Base-by-base conservation (phyloP, 2,113 vertebrate species). In the Myanophis thanlyinensis region DNA sequence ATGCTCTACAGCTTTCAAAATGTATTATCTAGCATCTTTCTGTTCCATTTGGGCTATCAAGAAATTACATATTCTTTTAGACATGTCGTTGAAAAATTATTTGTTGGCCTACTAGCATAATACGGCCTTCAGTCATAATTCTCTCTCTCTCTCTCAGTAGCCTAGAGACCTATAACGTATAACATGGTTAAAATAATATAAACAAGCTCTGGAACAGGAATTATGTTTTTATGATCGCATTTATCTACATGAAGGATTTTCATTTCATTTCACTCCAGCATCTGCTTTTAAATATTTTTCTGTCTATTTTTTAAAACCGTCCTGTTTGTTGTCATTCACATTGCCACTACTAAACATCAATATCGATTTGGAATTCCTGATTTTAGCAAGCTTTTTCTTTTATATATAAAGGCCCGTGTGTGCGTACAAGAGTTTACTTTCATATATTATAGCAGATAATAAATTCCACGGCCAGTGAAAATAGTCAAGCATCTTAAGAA, bases 71-170 rank as follows among this genome's bases (percentile, higher is more conserved):
- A 46, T 94, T 89, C 22, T 93, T 95, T 94, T 87, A 35, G 27
- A 12, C 18, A 67, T 85, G 92, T 92, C 95, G 95, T 93, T 90
- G 94, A 90, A 22, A 93, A 67, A 94, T 92, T 80, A 80, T 80
- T 44, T 80, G 73, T 80, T 80, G 73, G 35, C 18, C 73, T 80
- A 44, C 73, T 80, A 80, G 18, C 5, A 44, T 80, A 9, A 80
- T 80, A 44, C 8, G 35, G 35, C 73, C 73, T 80, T 80, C 35
- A 9, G 73, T 80, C 73, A 44, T 80, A 80, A 44, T 22, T 56
- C 53, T 54, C 52, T 53, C 62, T 67, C n/a, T 73, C 6, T 80
- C 35, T 80, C 35, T 80, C 18, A 80, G 73, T 40, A 80, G 35
- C 73, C 18, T 44, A 44, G 73, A 80, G 73, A 20, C 35, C 73